These are phyloP conservation scores for Rhaphigaster nebulosa DNA, from an alignment of 2,888 invertebrate species.

Conservation along the genomic window DNA sequence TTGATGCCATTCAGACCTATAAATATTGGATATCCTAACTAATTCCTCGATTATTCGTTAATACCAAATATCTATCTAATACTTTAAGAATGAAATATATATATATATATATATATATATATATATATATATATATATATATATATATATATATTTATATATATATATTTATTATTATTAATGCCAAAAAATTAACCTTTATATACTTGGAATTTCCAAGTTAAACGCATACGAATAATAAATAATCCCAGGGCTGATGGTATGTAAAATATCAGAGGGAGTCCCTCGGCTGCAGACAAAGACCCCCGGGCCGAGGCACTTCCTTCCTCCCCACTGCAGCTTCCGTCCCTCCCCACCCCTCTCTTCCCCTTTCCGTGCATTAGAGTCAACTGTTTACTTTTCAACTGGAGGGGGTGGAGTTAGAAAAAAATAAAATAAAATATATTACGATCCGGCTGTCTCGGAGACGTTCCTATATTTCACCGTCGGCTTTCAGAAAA, in stretches of 20 bases:
- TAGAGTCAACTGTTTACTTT: conserved; percentile 49
- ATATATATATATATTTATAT: no score
- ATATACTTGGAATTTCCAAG: background rate
- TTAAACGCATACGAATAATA: background rate
- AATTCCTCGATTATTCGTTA: no score
- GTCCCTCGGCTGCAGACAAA: conserved; percentile 44
- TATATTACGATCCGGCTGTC: conserved; percentile 42
- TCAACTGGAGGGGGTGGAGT: conserved; percentile 19
- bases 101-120: no score
- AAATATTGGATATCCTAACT: no score
- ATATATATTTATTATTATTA: no score
- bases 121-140: no score
- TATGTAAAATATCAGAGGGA: conserved; percentile 39
- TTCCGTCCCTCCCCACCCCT: conserved; percentile 4
- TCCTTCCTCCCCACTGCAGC: conserved; percentile 40
- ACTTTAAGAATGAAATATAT: no score
- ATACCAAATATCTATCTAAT: no score
- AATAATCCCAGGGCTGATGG: background rate
- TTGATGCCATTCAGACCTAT: no score
- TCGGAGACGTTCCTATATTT: conserved; percentile 34
- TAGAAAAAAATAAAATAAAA: conserved; percentile 24
- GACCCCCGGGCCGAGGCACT: conserved; percentile 42
- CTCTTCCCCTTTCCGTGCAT: conserved; percentile 17
- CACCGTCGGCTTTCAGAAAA: conserved; percentile 39
- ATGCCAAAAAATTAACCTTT: background rate